Evolutionary conservation across 2,888 invertebrate genomes (phyloP).

Genomic region (Crepidodera aurea): DNA sequence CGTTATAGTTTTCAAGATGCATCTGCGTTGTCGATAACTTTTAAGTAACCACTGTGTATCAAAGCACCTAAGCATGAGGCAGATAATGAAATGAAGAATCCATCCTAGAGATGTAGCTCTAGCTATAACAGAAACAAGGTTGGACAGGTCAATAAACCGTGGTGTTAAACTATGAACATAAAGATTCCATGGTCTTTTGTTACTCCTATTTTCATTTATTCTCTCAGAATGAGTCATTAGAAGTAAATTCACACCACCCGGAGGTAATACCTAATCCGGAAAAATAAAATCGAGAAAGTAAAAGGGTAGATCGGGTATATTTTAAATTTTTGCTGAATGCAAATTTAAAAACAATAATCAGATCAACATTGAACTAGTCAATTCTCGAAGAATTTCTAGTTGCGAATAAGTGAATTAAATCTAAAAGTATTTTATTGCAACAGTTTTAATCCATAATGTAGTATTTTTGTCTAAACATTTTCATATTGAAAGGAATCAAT

Average conservation of each 20-base stretch:
- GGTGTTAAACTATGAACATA: conserved; percentile 31
- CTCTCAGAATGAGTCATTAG: conserved; percentile 23
- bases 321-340: no score
- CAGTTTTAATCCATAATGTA: no score
- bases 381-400: no score
- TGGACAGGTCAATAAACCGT: conserved; percentile 35
- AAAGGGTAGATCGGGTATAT: no score
- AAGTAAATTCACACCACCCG: conserved; percentile 1
- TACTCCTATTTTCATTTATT: conserved; percentile 29
- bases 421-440: no score
- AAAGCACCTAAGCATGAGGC: conserved; percentile 17
- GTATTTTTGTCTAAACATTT: no score
- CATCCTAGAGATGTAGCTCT: conserved; percentile 28
- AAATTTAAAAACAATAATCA: no score
- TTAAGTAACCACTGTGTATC: conserved; percentile 15
- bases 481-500: no score
- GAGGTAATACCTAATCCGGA: neutral
- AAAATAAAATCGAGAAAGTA: neutral
- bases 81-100: conserved; percentile 27
- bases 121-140: conserved; percentile 30
- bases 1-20: no score
- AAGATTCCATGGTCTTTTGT: conserved; percentile 29
- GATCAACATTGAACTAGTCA: no score
- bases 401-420: no score
- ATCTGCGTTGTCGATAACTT: neutral